Evolutionary conservation across 2,888 invertebrate species (phyloP), one percentile per base, ranked within the genome.

Genomic region (Tromatobia lineatoria): DNA sequence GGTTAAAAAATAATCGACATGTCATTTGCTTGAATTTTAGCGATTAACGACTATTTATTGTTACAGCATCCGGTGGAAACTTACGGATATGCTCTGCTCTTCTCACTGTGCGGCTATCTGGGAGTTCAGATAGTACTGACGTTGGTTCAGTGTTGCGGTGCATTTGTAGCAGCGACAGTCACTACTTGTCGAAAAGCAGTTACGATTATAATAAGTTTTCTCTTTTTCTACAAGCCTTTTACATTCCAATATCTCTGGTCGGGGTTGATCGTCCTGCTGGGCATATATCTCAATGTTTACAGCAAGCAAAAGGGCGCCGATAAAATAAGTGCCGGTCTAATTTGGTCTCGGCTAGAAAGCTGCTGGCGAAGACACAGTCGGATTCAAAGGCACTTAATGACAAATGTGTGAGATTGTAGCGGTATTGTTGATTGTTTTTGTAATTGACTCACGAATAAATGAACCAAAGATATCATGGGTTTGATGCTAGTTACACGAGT

Each of bases 151-250:
- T 96, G 97, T 47, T 97, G 97, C 91, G 99, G 99, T 45, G 99
- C 99, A 10, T 97, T 99, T 20, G 96, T 97, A 50, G 98, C 99
- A 0, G 99, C 99, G 0, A 99, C 99, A 0, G 98, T 99, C 1
- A 98, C 98, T 13, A 98, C 98, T 0, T 97, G 97, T 91, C 95
- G 98, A 69, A 99, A 99, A 94, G 98, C 98, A 0, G 95, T 99
- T 20, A 98, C 99, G 3, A 99, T 99, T 79, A 95, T 98, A 45
- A 95, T 99, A 87, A 99, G 99, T 0, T 99, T 99, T 94, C 88
- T 99, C 75, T 96, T 99, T 90, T 99, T 99, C 93, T 96, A 97
- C 93, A 99, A 99, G 94, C 99, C 99, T 3, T 99, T 98, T 91
- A 97, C 98, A 25, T 95, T 97, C 88, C 98, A 98, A 97, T 99